Evolutionary conservation across 2,113 vertebrate species (phyloP).

Genomic region (Meles meles): DNA sequence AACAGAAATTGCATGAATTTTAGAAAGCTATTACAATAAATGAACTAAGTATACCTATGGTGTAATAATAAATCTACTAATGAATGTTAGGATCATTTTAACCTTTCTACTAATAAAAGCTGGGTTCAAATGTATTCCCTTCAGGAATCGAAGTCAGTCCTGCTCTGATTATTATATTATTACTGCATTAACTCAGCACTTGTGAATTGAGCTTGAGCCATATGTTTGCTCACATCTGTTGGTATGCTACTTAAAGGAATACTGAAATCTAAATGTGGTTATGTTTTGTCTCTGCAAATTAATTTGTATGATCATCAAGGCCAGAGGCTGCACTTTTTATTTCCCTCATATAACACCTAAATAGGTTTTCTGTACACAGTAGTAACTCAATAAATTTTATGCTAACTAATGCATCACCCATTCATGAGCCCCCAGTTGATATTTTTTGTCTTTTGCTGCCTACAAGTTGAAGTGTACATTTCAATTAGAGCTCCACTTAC

Average conservation of each 20-base stretch:
- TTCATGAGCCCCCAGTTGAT: not conserved
- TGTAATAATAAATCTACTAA: not conserved
- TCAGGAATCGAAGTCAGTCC: not conserved
- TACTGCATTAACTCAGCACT: not conserved
- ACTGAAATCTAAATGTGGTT: not conserved
- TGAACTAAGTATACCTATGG: not conserved
- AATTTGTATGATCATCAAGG: not conserved
- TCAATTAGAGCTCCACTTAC: slow-evolving; percentile 60
- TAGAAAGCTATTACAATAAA: not conserved
- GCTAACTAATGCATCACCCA: slow-evolving; percentile 38
- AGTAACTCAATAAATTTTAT: slow-evolving; percentile 18
- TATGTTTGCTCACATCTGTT: not conserved
- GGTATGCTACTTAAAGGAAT: not conserved
- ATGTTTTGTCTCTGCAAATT: not conserved
- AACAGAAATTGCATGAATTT: not conserved
- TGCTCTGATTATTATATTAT: not conserved
- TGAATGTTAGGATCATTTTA: not conserved
- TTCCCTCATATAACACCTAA: not conserved
- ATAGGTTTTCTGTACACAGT: not conserved
- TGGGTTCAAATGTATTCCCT: not conserved
- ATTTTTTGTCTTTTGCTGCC: slow-evolving; percentile 40
- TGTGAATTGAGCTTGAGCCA: not conserved
- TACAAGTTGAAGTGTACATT: slow-evolving; percentile 50
- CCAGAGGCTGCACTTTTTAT: not conserved
- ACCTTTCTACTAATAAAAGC: not conserved